These are phyloP conservation scores for Clarias pachynema DNA, from an alignment of 2,797 vertebrate genomes.

Conservation along the genomic window DNA sequence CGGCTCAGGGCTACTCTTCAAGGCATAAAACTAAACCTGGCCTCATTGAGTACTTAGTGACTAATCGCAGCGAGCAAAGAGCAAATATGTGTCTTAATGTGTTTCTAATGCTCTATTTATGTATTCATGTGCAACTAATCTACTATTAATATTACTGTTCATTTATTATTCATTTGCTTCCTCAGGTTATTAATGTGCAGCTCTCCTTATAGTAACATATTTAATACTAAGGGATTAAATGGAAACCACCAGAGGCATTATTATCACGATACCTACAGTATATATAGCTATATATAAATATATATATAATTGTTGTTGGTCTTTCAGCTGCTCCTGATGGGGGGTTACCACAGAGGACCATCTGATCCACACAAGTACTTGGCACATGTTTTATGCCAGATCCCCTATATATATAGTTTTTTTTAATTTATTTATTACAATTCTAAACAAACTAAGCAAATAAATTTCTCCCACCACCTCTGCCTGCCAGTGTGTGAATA, in stretches of 20 bases:
- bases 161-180: background rate
- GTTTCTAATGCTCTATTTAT: background rate
- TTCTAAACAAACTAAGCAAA: no score
- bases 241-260: background rate
- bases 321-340: no score
- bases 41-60: background rate
- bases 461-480: no score
- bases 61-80: background rate
- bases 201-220: background rate
- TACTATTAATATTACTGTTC: background rate
- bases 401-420: no score
- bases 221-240: background rate
- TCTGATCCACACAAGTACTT: no score
- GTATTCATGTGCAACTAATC: slow-evolving; percentile 2
- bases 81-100: background rate
- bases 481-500: no score
- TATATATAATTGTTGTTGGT: no score
- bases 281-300: no score
- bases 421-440: no score
- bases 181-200: background rate
- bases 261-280: no score
- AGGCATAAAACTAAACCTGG: background rate
- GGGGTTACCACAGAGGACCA: no score
- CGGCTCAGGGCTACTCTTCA: background rate
- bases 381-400: no score